Evolutionary conservation across 2,113 vertebrate genomes (phyloP).

Genomic region (Dermatemys mawii): DNA sequence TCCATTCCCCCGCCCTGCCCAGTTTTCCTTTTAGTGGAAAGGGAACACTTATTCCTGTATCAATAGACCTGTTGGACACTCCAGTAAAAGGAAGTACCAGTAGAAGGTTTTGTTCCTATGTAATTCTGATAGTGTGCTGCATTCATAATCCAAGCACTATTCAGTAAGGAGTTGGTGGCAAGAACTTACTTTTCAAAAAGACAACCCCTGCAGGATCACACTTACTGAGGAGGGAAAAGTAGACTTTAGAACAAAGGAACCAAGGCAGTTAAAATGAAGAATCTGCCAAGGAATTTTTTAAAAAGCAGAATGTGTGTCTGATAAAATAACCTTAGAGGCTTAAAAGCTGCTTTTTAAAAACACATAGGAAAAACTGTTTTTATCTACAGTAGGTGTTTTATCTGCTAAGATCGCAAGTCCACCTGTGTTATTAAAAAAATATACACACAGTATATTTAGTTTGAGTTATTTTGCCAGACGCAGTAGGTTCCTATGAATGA

Average conservation of each 20-base stretch:
- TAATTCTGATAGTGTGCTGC: not conserved
- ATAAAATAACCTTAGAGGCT: not conserved
- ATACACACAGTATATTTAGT: not conserved
- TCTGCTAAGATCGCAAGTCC: not conserved
- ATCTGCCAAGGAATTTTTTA: not conserved
- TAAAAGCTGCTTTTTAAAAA: slow-evolving; percentile 4
- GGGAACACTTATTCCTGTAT: not conserved
- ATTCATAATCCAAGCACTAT: not conserved
- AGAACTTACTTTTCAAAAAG: slow-evolving; percentile 2
- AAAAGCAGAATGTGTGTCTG: fast-evolving
- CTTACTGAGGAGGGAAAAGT: not conserved
- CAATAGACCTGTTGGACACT: not conserved
- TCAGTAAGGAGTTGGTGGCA: not conserved
- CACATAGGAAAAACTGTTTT: not conserved
- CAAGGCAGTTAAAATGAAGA: not conserved
- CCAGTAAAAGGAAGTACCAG: not conserved
- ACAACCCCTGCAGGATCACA: not conserved
- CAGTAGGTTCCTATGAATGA: not conserved
- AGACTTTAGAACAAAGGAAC: not conserved
- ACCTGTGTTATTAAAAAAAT: not conserved
- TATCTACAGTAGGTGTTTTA: not conserved
- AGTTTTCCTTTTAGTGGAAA: fast-evolving
- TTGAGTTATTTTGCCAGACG: slow-evolving; percentile 6
- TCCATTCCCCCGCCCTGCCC: not conserved
- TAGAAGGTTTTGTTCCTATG: not conserved